A percentile compares a stretch with the other conserved stretches of the same genome.
Evolutionary conservation across 2,888 invertebrate species (phyloP).

Genomic region (Acleris holmiana): DNA sequence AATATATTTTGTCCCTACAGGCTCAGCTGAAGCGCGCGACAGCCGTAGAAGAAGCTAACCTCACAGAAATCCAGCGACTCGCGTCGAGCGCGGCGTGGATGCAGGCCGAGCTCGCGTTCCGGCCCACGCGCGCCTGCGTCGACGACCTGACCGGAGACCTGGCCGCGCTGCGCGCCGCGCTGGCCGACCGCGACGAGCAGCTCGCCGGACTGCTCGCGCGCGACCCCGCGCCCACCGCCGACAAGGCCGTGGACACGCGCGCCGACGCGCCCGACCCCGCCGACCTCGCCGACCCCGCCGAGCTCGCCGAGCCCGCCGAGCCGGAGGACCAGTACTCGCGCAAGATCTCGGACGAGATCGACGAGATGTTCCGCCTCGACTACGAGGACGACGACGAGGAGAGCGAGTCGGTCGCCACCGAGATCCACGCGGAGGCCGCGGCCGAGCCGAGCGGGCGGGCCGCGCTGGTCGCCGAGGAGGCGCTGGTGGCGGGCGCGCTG

Average conservation of each 20-base stretch:
- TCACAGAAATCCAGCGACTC: slow-evolving; percentile 84
- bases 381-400: slow-evolving; percentile 75
- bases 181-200: slow-evolving; percentile 53
- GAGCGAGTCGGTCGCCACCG: slow-evolving; percentile 70
- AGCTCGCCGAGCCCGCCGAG: slow-evolving; percentile 47
- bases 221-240: slow-evolving; percentile 43
- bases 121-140: slow-evolving; percentile 83
- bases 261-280: slow-evolving; percentile 38
- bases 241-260: slow-evolving; percentile 37
- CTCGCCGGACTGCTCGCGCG: slow-evolving; percentile 50
- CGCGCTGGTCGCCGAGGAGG: slow-evolving; percentile 29
- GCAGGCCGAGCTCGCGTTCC: slow-evolving; percentile 84
- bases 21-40: slow-evolving; percentile 71
- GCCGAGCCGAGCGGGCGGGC: slow-evolving; percentile 31
- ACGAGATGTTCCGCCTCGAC: slow-evolving; percentile 78
- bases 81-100: slow-evolving; percentile 76
- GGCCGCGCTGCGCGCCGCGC: slow-evolving; percentile 58
- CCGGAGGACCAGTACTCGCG: slow-evolving; percentile 56
- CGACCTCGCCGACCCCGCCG: slow-evolving; percentile 44
- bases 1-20: slow-evolving; percentile 55
- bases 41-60: slow-evolving; percentile 82
- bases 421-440: slow-evolving; percentile 51
- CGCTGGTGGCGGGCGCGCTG: slow-evolving; percentile 50
- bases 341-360: slow-evolving; percentile 74
- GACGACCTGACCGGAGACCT: slow-evolving; percentile 82